Evolutionary conservation across 2,113 vertebrate genomes (phyloP).

Genomic region (Corynorhinus townsendii): DNA sequence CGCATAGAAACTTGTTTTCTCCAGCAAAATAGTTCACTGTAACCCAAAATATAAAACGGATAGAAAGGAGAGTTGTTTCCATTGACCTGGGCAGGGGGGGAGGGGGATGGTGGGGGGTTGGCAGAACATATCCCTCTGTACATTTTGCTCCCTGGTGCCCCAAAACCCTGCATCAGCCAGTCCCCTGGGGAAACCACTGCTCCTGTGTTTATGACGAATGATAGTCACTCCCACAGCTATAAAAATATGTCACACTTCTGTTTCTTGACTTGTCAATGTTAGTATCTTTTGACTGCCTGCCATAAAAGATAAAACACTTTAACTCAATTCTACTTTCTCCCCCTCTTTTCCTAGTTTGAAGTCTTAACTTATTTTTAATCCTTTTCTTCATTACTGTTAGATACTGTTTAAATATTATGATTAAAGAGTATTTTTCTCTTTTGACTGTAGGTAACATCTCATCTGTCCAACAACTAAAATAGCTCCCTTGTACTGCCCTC

Average conservation of each 20-base stretch:
- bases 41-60: background rate
- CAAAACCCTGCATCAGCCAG: background rate
- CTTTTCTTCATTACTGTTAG: background rate
- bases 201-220: background rate
- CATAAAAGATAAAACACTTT: background rate
- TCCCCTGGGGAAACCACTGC: background rate
- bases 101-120: too few species aligned
- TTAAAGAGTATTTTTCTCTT: background rate
- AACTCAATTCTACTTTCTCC: background rate
- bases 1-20: background rate
- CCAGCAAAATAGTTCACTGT: background rate
- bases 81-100: background rate
- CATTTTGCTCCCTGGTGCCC: background rate
- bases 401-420: background rate
- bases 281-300: background rate
- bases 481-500: background rate
- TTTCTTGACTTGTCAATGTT: background rate
- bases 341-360: background rate
- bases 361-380: constrained; percentile 2
- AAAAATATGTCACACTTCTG: background rate
- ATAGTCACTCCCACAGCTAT: background rate
- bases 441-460: background rate
- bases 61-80: background rate
- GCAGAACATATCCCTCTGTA: background rate
- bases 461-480: background rate